Base-by-base conservation (phyloP, 1,140 invertebrate genomes). In the Drosophila punjabiensis region DNA sequence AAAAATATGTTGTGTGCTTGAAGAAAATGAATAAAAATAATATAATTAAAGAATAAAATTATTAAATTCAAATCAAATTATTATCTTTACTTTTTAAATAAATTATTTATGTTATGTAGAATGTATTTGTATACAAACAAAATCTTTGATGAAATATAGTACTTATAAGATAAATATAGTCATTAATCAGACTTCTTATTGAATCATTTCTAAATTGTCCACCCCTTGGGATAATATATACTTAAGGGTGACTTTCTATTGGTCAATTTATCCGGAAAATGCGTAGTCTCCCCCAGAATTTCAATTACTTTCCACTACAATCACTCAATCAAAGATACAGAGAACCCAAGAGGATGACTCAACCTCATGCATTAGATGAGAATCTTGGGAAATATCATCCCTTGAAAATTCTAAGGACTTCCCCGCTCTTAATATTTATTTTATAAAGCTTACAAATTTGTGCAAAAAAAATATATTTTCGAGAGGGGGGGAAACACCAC, bases 371-470 rank as follows among this genome's bases (percentile, higher is more conserved):
- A 48, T 37, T 37, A 18, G 5, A 28, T 32, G 45, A 13, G 28
- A 32, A 41, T 73, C 45, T 30, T 16, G n/a, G 14, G 30, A 76
- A 43, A 56, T 55, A 76, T 76, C 83, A 87, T 52, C 84, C 81
- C 84, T 64, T 30, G 47, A 39, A 75, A 79, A 67, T 56, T 68
- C 76, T 48, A 47, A 47, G 60, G 32, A 58, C 13, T 37, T 53
- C 43, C 35, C 35, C 18, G 20, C 8, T 56, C 33, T 37, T 48
- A 67, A 85, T 88, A 89, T 88, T 90, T 85, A 85, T 79, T 88
- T 90, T 89, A 88, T 70, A 85, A 88, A 88, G 74, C 85, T 85
- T 73, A 88, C 81, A 88, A 88, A 89, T 88, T 88, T 89, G 69
- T 58, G 69, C 74, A 79, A 84, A 79, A 73, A 77, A 79, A 68